Conservation (phyloP, 1,140 invertebrate species). For the Cylas formicarius region DNA sequence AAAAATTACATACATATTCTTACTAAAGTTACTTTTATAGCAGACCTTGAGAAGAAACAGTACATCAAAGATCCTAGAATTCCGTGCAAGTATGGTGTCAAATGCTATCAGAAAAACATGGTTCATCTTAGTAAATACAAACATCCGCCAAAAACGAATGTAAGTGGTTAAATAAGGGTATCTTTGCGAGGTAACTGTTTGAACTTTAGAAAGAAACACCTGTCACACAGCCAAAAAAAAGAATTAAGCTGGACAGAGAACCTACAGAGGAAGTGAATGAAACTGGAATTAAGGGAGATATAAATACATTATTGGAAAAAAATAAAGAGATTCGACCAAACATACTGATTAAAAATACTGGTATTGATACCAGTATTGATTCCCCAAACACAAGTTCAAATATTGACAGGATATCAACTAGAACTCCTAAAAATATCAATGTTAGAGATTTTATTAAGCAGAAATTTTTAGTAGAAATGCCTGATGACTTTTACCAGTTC, state of each 20-base stretch:
- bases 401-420: neutral
- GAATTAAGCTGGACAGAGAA: constrained; percentile 8
- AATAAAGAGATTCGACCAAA: too few relatives aligned
- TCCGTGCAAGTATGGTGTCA: constrained; percentile 67
- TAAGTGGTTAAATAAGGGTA: constrained; percentile 12
- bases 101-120: constrained; percentile 81
- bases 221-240: constrained; percentile 5
- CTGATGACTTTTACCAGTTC: constrained; percentile 79
- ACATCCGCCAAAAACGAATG: constrained; percentile 54
- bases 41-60: constrained; percentile 8
- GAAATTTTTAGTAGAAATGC: constrained; percentile 81
- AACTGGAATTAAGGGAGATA: constrained; percentile 1
- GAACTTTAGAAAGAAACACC: constrained; percentile 1
- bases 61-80: constrained; percentile 43
- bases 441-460: constrained; percentile 52
- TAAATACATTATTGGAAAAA: neutral
- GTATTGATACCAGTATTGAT: too few relatives aligned
- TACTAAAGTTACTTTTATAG: too few relatives aligned
- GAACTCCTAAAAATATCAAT: constrained; percentile 7
- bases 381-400: constrained; percentile 8
- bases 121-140: constrained; percentile 68
- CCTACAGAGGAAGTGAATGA: constrained; percentile 3
- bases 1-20: too few relatives aligned
- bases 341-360: too few relatives aligned
- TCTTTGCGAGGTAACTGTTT: neutral